Base-by-base conservation (phyloP, 2,888 invertebrate species). In the Rhagonycha fulva region DNA sequence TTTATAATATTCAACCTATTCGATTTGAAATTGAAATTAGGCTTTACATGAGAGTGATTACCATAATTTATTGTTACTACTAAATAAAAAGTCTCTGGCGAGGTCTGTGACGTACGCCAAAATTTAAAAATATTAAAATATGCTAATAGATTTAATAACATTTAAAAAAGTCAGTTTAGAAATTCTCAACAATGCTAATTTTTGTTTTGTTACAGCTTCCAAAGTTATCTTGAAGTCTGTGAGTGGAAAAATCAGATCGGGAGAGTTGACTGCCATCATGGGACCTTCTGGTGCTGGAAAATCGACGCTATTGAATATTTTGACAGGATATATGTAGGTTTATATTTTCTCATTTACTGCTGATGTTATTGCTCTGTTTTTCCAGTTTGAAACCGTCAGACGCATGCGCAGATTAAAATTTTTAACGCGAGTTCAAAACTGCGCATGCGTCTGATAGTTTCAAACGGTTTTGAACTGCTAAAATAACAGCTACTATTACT, bases 221-320 rank as follows among this genome's bases (percentile, higher is more conserved):
- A 97, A 97, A 89, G 92, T 92, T 28, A 97, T 98, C 84, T 90
- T 98, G 82, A 96, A 96, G 89, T 93, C 94, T 80, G 96, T 98
- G 82, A 96, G 96, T 77, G 98, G 98, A 67, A 91, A 93, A 82
- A 92, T 98, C 78, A 92, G 94, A 30, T 95, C 97, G 61, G 96
- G 97, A 79, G 96, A 98, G 88, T 91, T 98, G 85, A 97, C 97
- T 7, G 98, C 98, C 81, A 98, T 98, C 85, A 98, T 98, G 98
- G 98, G 98, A 12, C 98, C 98, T 62, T 97, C 97, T 0, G 98
- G 98, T 30, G 97, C 96, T 74, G 96, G 98, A 82, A 98, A 98
- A 89, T 96, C 96, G 70, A 97, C 97, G 0, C 90, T 98, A 14
- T 94, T 98, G 86, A 98, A 98, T 86, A 97, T 98, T 83, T 92